phyloP scores from a whole-genome alignment of 92 coral and sea anemone genomes.

The Heteractis magnifica region DNA sequence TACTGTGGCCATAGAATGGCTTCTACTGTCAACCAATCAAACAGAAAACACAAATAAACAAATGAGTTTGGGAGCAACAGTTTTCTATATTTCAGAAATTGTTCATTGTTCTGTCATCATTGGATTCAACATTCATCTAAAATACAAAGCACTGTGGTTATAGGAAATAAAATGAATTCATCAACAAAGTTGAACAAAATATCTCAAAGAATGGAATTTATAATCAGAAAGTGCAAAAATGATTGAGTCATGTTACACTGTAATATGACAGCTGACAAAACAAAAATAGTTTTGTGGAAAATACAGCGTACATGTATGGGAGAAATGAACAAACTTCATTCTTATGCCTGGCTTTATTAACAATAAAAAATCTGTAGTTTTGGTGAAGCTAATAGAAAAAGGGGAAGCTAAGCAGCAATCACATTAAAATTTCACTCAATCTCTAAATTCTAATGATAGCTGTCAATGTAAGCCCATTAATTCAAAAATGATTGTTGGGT shows the following conservation, averaged over 20 bases:
- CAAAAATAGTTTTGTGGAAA: background rate
- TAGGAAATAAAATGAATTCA: background rate
- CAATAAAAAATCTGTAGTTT: background rate
- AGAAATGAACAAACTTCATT: background rate
- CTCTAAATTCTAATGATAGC: background rate
- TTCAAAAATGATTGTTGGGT: background rate
- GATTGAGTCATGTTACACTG: background rate
- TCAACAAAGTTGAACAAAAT: background rate
- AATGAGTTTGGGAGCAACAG: background rate
- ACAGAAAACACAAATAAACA: background rate
- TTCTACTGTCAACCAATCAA: background rate
- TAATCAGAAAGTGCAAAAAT: background rate
- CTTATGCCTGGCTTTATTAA: background rate
- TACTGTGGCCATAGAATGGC: background rate
- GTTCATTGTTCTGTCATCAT: too few species aligned
- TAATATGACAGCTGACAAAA: slow-evolving; percentile 5
- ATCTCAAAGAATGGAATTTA: background rate
- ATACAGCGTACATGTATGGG: background rate
- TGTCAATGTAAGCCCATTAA: background rate
- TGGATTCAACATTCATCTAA: background rate
- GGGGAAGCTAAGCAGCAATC: background rate
- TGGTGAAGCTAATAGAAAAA: background rate
- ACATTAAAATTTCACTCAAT: background rate
- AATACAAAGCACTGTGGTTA: background rate
- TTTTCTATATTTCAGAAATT: too few species aligned